Evolutionary conservation across 2,797 vertebrate genomes (phyloP).

Genomic region (Okamejei kenojei): DNA sequence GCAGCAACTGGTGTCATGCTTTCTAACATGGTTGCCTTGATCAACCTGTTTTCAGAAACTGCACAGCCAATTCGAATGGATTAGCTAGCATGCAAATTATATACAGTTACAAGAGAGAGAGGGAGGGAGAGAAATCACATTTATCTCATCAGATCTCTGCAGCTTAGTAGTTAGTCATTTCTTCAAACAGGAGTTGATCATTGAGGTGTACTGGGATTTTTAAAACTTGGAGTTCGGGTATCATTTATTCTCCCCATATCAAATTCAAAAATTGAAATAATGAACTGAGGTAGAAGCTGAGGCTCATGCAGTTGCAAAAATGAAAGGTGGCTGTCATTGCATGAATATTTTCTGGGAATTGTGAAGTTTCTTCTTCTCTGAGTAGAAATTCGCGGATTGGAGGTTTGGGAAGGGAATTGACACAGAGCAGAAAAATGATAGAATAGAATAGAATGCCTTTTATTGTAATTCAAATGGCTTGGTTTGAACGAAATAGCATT

Average conservation of each 20-base stretch:
- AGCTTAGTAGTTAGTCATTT: not conserved
- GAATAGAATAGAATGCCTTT: too few relatives aligned
- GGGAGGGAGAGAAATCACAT: not conserved
- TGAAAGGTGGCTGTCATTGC: not conserved
- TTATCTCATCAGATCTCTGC: not conserved
- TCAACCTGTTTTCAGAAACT: too few relatives aligned
- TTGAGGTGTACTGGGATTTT: not conserved
- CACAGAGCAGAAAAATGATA: too few relatives aligned
- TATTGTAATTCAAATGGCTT: too few relatives aligned
- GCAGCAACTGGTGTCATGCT: not conserved
- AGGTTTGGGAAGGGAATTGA: too few relatives aligned
- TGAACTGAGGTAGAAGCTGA: not conserved
- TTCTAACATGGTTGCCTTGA: not conserved
- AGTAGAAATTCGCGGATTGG: too few relatives aligned
- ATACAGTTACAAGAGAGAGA: not conserved
- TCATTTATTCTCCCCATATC: not conserved
- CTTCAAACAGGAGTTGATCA: not conserved
- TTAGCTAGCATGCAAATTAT: not conserved
- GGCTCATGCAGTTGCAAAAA: not conserved
- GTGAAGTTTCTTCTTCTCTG: too few relatives aligned
- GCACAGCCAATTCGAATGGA: not conserved
- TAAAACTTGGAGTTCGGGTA: not conserved
- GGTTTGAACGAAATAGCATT: too few relatives aligned
- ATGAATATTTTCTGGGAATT: not conserved
- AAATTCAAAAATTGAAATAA: not conserved